These are phyloP conservation scores for Sebastolobus alascanus DNA, from an alignment of 2,797 vertebrate genomes.

Conservation along the genomic window DNA sequence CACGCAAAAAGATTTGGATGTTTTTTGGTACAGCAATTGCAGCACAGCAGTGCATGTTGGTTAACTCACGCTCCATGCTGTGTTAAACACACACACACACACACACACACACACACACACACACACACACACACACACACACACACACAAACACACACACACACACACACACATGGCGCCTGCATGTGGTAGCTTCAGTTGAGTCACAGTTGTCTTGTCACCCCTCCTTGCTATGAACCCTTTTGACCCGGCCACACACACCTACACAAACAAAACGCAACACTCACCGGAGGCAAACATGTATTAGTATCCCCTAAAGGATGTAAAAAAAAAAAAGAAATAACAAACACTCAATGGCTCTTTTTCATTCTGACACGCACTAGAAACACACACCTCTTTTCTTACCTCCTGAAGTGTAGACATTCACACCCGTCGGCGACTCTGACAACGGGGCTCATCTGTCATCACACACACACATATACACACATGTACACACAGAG, in stretches of 20 bases:
- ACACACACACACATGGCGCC: constrained; percentile 16
- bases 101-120: no score
- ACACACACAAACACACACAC: no score
- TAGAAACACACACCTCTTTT: constrained; percentile 63
- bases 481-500: constrained; percentile 45
- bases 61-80: constrained; percentile 52
- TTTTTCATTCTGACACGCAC: constrained; percentile 47
- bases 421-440: constrained; percentile 74
- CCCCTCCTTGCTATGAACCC: constrained; percentile 59
- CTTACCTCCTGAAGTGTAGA: constrained; percentile 74
- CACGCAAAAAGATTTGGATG: constrained; percentile 48
- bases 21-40: constrained; percentile 59
- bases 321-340: constrained; percentile 34
- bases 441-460: constrained; percentile 80
- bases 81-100: constrained; percentile 44
- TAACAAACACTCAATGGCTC: constrained; percentile 20
- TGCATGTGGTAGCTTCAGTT: constrained; percentile 54
- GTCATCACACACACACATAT: constrained; percentile 70
- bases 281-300: constrained; percentile 50
- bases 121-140: no score
- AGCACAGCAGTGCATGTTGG: constrained; percentile 48
- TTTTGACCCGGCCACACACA: constrained; percentile 60
- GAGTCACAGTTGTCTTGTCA: constrained; percentile 64
- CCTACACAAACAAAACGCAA: constrained; percentile 44
- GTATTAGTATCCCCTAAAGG: constrained; percentile 38